Conservation (phyloP, 2,888 invertebrate genomes). For the Dusona sp. region DNA sequence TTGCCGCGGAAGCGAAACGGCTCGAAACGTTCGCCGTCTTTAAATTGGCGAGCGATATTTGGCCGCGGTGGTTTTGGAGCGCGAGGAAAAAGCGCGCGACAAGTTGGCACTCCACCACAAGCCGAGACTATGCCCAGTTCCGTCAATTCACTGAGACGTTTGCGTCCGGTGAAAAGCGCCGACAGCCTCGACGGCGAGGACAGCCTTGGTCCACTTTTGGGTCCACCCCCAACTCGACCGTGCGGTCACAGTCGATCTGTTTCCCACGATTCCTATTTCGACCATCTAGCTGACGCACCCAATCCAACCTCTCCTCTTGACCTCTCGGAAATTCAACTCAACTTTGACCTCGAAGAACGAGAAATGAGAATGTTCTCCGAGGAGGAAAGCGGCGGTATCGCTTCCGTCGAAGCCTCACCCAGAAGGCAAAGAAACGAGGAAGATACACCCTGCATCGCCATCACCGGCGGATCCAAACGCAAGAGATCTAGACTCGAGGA, state of each 20-base stretch:
- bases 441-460: conserved; percentile 82
- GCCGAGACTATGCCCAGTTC: conserved; percentile 81
- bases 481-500: conserved; percentile 91
- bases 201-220: conserved; percentile 82
- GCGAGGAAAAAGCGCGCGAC: conserved; percentile 83
- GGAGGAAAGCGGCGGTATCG: conserved; percentile 90
- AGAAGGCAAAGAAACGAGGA: conserved; percentile 84
- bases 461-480: conserved; percentile 83
- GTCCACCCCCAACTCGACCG: conserved; percentile 85
- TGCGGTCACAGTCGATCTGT: conserved; percentile 89
- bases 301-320: conserved; percentile 87
- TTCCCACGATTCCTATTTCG: conserved; percentile 97
- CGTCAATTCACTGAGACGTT: conserved; percentile 83
- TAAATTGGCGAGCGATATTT: conserved; percentile 93
- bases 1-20: conserved; percentile 90
- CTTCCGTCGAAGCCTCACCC: conserved; percentile 83
- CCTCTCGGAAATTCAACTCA: conserved; percentile 93
- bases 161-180: conserved; percentile 90
- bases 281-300: conserved; percentile 88
- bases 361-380: conserved; percentile 96
- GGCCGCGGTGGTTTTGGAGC: conserved; percentile 82
- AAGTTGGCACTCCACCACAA: conserved; percentile 86
- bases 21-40: conserved; percentile 88
- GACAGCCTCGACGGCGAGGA: conserved; percentile 87
- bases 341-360: conserved; percentile 93